These are phyloP conservation scores for Unio pictorum DNA, from an alignment of 2,888 invertebrate species.

Conservation along the genomic window DNA sequence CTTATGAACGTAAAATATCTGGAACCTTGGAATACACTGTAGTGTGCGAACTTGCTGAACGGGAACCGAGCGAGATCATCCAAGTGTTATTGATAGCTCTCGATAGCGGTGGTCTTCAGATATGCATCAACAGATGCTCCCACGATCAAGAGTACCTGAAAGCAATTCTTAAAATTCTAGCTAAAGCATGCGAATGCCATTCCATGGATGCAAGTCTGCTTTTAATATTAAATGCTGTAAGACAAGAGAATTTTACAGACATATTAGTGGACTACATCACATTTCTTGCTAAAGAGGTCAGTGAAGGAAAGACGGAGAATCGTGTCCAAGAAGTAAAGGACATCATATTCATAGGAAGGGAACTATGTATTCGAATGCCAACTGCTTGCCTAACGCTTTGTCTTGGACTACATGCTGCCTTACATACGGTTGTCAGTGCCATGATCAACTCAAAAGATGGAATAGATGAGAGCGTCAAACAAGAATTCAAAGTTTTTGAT, in stretches of 20 bases:
- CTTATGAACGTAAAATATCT: too few species aligned
- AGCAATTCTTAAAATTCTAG: conserved; percentile 17
- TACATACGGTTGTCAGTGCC: too few species aligned
- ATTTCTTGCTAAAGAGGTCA: not conserved
- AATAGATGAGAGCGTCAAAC: too few species aligned
- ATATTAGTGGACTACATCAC: conserved; percentile 16
- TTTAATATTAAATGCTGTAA: conserved; percentile 17
- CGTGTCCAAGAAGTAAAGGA: conserved; percentile 21
- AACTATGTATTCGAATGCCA: conserved; percentile 20
- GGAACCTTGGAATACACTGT: too few species aligned
- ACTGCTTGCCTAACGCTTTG: not conserved
- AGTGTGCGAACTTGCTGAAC: conserved; percentile 5
- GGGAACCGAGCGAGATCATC: conserved; percentile 13
- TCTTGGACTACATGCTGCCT: too few species aligned
- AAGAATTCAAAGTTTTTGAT: too few species aligned
- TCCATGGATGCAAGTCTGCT: conserved; percentile 19
- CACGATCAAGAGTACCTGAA: conserved; percentile 7
- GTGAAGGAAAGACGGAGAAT: not conserved
- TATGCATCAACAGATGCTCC: conserved; percentile 6
- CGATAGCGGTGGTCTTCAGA: conserved; percentile 10
- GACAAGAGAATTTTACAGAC: conserved; percentile 21
- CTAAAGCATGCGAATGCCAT: conserved; percentile 28
- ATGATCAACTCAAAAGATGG: too few species aligned
- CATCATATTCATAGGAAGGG: conserved; percentile 21
- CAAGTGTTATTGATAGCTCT: conserved; percentile 10